Percentiles rank a stretch among this genome's conserved stretches.
Evolutionary conservation across 2,888 invertebrate species (phyloP).

Genomic region (Furcula furcula): DNA sequence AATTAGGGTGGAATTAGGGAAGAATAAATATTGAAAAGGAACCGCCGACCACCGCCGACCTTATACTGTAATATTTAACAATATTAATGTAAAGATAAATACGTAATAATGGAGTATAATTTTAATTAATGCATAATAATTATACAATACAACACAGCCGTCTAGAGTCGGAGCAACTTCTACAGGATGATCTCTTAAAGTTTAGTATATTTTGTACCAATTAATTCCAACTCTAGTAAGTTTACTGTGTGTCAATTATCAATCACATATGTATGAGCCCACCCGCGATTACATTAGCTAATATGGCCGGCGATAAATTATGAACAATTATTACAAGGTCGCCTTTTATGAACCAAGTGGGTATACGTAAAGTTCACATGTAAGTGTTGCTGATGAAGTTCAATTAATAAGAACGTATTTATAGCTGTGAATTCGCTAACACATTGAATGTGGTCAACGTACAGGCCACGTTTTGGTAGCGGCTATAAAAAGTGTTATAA

Average conservation of each 20-base stretch:
- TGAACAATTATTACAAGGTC: slow-evolving; percentile 14
- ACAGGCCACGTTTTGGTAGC: slow-evolving; percentile 23
- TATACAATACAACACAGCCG: slow-evolving; percentile 12
- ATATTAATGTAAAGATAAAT: slow-evolving; percentile 56
- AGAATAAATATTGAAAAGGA: slow-evolving; percentile 66
- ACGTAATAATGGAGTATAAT: slow-evolving; percentile 56
- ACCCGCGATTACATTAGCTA: slow-evolving; percentile 14
- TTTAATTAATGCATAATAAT: slow-evolving; percentile 45
- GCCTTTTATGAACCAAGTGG: slow-evolving; percentile 20
- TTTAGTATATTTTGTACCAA: too few relatives aligned
- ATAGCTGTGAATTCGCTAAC: slow-evolving; percentile 21
- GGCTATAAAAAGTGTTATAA: slow-evolving; percentile 32
- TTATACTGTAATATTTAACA: slow-evolving; percentile 42
- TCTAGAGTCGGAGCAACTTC: neutral
- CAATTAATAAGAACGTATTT: slow-evolving; percentile 22
- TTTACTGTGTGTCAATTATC: neutral
- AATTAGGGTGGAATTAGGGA: slow-evolving; percentile 71
- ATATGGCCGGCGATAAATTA: slow-evolving; percentile 20
- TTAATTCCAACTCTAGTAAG: too few relatives aligned
- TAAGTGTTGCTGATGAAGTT: slow-evolving; percentile 16
- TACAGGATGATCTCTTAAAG: neutral
- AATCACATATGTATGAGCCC: neutral
- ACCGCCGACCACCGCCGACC: slow-evolving; percentile 39
- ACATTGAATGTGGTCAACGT: slow-evolving; percentile 24
- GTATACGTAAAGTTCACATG: slow-evolving; percentile 21